A percentile compares a stretch with the other conserved stretches of the same genome.
Evolutionary conservation across 2,888 invertebrate species (phyloP).

Genomic region (Acanthosepion esculentum): DNA sequence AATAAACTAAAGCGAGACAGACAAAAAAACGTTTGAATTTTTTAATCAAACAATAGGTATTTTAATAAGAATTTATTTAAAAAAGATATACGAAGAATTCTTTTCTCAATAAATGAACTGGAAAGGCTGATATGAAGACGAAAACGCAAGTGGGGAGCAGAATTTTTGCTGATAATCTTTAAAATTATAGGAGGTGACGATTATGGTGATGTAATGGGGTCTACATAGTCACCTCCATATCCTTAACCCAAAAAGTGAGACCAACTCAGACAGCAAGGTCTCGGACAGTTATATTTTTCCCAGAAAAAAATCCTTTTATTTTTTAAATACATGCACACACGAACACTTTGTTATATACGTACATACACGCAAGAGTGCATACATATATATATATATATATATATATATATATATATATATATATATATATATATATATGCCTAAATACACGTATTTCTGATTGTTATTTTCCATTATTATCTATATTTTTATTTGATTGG

Average conservation of each 20-base stretch:
- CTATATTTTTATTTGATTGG: background rate
- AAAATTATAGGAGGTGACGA: too few relatives aligned
- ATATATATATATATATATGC: background rate
- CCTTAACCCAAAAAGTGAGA: background rate
- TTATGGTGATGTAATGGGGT: too few relatives aligned
- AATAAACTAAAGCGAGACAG: background rate
- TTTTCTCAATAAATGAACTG: background rate
- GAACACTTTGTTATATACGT: background rate
- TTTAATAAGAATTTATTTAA: background rate
- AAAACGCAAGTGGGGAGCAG: background rate
- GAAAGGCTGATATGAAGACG: background rate
- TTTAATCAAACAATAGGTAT: background rate
- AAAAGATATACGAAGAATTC: background rate
- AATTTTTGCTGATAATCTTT: too few relatives aligned
- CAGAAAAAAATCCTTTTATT: conserved; percentile 16
- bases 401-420: conserved; percentile 34
- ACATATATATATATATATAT: background rate
- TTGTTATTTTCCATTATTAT: background rate
- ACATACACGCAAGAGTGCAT: background rate
- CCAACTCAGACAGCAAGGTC: background rate
- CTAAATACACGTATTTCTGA: background rate
- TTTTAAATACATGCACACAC: background rate
- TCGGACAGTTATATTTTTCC: background rate
- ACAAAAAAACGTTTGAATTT: background rate
- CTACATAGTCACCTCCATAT: too few relatives aligned